A percentile compares a stretch with the other conserved stretches of the same genome.
phyloP scores from a whole-genome alignment of 35 echinoderm and acorn worm genomes.

The Patiria miniata region DNA sequence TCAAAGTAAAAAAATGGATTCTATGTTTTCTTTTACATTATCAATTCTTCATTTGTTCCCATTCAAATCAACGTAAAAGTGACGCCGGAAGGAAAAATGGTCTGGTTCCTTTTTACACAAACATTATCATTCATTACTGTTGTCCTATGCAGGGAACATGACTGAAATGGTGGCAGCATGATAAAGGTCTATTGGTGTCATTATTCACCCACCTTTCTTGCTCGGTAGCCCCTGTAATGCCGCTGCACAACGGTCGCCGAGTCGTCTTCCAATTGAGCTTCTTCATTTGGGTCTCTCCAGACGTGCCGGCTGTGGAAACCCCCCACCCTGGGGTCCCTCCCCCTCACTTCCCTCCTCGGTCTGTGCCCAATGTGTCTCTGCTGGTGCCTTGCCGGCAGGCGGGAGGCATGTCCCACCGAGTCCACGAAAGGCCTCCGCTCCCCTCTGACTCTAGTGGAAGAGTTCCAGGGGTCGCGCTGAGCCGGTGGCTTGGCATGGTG shows the following conservation, averaged over 20 bases:
- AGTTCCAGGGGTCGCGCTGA: background rate
- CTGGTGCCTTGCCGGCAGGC: background rate
- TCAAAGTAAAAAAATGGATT: background rate
- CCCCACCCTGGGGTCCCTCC: no score
- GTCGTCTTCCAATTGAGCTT: background rate
- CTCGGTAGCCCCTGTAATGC: background rate
- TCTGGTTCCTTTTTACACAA: no score
- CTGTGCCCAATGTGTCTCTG: no score
- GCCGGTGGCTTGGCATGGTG: background rate
- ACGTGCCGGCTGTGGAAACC: background rate
- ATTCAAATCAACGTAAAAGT: no score
- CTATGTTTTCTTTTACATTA: background rate
- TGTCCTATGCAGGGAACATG: no score
- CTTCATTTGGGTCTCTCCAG: background rate
- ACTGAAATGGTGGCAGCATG: no score
- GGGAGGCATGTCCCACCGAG: background rate
- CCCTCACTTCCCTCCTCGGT: no score
- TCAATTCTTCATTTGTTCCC: no score
- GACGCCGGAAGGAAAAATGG: no score
- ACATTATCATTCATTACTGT: no score
- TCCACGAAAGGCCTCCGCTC: background rate
- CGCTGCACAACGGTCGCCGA: background rate
- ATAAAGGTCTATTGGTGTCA: no score
- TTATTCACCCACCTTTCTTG: background rate
- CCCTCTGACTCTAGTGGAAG: conserved; percentile 2